phyloP scores from a whole-genome alignment of 1,140 invertebrate species.

The Maconellicoccus hirsutus region DNA sequence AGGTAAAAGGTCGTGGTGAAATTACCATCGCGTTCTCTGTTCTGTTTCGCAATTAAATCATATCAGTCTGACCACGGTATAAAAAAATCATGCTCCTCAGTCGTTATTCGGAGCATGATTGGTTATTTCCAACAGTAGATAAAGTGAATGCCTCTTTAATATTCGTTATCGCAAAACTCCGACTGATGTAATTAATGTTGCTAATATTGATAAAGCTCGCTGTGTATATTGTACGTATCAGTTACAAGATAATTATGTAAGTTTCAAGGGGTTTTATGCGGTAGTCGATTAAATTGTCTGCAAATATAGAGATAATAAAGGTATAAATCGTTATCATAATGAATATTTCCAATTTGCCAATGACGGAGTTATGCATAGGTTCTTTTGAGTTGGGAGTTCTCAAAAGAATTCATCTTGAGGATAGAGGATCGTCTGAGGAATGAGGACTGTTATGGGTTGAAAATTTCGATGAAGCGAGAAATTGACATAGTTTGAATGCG shows the following conservation, averaged over 20 bases:
- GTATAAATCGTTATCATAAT: too few species aligned
- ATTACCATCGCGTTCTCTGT: background rate
- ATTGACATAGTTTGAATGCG: too few species aligned
- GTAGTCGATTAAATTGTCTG: background rate
- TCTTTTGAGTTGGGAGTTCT: too few species aligned
- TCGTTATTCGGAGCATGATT: background rate
- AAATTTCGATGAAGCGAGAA: too few species aligned
- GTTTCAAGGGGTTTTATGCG: background rate
- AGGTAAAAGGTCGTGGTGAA: background rate
- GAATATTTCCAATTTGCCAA: too few species aligned
- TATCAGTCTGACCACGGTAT: background rate
- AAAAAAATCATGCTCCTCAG: background rate
- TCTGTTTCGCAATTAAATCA: background rate
- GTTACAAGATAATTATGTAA: background rate
- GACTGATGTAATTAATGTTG: background rate
- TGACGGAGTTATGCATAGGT: too few species aligned
- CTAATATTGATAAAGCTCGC: background rate
- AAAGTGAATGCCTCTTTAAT: background rate
- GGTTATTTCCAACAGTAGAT: background rate
- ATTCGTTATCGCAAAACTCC: background rate
- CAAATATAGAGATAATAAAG: background rate
- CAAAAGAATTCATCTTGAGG: too few species aligned
- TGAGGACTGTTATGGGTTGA: too few species aligned
- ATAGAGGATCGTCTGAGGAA: too few species aligned
- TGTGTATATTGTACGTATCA: too few species aligned